A percentile compares a stretch with the other conserved stretches of the same genome.
Evolutionary conservation across 2,888 invertebrate species (phyloP).

Genomic region (Shargacucullia verbasci): DNA sequence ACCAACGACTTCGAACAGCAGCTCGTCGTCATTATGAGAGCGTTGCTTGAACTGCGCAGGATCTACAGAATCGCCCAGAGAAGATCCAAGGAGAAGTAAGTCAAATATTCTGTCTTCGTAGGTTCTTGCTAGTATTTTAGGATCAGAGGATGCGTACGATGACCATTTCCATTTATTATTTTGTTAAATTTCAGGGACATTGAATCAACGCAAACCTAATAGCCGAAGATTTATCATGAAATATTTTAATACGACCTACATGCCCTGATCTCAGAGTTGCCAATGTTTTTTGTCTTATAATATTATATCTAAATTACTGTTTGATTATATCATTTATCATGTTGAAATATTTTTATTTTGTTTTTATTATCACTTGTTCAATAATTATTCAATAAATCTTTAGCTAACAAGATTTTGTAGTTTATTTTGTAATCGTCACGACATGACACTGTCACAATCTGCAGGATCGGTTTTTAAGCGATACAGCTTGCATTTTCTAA

Average conservation of each 20-base stretch:
- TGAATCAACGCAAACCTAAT: slow-evolving; percentile 56
- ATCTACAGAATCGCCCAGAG: slow-evolving; percentile 83
- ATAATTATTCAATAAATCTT: slow-evolving; percentile 21
- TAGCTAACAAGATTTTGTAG: background rate
- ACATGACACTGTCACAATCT: too few species aligned
- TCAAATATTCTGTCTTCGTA: background rate
- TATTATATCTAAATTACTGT: slow-evolving; percentile 1
- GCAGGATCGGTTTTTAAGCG: too few species aligned
- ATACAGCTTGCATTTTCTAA: too few species aligned
- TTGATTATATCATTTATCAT: slow-evolving; percentile 12
- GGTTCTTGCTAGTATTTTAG: too few species aligned
- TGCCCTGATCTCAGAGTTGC: slow-evolving; percentile 24
- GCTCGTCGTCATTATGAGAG: slow-evolving; percentile 90
- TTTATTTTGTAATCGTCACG: background rate
- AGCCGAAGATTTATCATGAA: background rate
- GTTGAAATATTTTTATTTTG: slow-evolving; percentile 12
- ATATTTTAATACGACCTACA: too few species aligned
- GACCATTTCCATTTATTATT: too few species aligned
- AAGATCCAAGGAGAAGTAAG: slow-evolving; percentile 80
- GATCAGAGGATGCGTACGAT: too few species aligned
- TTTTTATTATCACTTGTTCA: slow-evolving; percentile 9
- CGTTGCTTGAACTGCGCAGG: slow-evolving; percentile 87
- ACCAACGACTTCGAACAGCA: slow-evolving; percentile 89
- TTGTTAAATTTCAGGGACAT: slow-evolving; percentile 65
- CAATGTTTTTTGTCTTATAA: slow-evolving; percentile 31